These are phyloP conservation scores for Apamea monoglypha DNA, from an alignment of 2,888 invertebrate genomes.

Conservation along the genomic window DNA sequence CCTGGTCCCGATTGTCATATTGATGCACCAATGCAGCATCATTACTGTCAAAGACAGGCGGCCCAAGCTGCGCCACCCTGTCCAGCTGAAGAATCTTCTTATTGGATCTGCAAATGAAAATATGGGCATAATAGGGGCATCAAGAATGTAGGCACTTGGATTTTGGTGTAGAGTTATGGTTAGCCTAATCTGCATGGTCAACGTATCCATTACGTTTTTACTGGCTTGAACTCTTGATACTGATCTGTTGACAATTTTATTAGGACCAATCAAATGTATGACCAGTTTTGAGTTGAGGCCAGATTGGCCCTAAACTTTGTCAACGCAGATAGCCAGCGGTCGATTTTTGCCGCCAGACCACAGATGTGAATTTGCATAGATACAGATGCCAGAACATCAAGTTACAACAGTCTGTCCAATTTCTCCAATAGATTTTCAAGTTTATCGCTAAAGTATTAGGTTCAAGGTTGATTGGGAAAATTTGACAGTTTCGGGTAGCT, in stretches of 20 bases:
- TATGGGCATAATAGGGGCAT: not conserved
- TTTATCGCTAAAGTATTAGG: too few relatives aligned
- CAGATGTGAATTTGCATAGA: not conserved
- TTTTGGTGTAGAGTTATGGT: not conserved
- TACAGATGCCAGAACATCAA: too few relatives aligned
- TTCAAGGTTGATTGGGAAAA: too few relatives aligned
- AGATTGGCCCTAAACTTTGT: not conserved
- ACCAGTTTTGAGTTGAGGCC: too few relatives aligned
- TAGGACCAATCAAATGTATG: not conserved
- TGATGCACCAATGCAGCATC: slow-evolving; percentile 73
- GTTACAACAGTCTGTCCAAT: too few relatives aligned
- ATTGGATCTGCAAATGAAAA: slow-evolving; percentile 50
- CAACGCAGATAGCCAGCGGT: not conserved
- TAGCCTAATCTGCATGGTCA: not conserved
- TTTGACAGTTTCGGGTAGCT: too few relatives aligned
- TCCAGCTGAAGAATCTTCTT: slow-evolving; percentile 52
- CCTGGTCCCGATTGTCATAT: slow-evolving; percentile 56
- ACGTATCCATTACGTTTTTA: not conserved
- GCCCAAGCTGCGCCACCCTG: slow-evolving; percentile 65
- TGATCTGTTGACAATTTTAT: not conserved
- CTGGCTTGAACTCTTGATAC: not conserved
- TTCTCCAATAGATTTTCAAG: too few relatives aligned
- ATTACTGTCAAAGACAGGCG: slow-evolving; percentile 74
- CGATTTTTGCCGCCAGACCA: not conserved
- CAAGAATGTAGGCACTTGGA: not conserved